Conservation (phyloP, 2,888 invertebrate species). For the Oscheius myriophilus region DNA sequence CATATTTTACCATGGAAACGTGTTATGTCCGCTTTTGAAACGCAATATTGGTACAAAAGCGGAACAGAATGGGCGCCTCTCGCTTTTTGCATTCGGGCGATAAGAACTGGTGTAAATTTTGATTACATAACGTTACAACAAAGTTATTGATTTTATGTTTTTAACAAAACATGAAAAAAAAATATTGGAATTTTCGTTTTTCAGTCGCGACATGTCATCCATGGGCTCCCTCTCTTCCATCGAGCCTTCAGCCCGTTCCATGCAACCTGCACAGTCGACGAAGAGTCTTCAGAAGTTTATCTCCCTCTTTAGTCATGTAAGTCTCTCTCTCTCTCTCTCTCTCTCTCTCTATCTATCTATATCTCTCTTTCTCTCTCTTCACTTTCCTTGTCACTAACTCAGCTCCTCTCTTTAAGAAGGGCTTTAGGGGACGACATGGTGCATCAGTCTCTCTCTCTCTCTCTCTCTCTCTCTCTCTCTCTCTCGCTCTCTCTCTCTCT, state of each 20-base stretch:
- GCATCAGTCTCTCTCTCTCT: neutral
- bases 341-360: neutral
- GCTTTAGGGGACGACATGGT: no score
- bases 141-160: no score
- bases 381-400: slow-evolving; percentile 1
- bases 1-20: no score
- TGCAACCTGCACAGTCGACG: slow-evolving; percentile 43
- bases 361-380: neutral
- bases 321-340: neutral
- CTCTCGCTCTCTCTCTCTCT: no score
- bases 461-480: no score
- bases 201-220: slow-evolving; percentile 34
- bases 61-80: no score
- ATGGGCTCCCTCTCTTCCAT: slow-evolving; percentile 34
- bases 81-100: no score
- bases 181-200: slow-evolving; percentile 13
- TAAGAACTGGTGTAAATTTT: no score
- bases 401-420: neutral
- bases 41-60: no score
- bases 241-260: slow-evolving; percentile 24
- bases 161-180: no score
- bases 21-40: no score
- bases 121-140: no score
- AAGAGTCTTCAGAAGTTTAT: slow-evolving; percentile 52
- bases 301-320: slow-evolving; percentile 36